Evolutionary conservation across 2,888 invertebrate genomes (phyloP), one percentile per base, ranked within the genome.

Genomic region (Thereva nobilitata): DNA sequence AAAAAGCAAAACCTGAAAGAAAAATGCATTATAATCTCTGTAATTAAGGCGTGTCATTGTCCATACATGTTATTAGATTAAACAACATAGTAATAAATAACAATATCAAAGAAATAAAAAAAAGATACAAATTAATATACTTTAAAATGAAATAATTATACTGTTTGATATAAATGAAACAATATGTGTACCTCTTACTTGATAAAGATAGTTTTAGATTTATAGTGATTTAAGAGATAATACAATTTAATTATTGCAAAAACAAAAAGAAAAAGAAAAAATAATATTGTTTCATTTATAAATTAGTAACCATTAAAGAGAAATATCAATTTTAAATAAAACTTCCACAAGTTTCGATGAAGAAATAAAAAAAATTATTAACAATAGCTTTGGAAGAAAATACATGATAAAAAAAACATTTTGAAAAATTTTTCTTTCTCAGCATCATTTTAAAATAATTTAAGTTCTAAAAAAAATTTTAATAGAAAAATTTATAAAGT

Each of bases 1-100:
- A 4, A 10, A 40, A 50, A n/a, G n/a, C 41, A 50, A 12, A 23
- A 49, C 41, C 50, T 23, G 40, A 45, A 49, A 35, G 40, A 38
- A 23, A 49, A 42, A 49, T 66, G 41, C 52, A 40, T 52, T 57
- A 12, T 50, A 44, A 57, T 49, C 50, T 49, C 52, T 64, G 64
- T 64, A 64, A 42, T 61, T 64, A 55, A 64, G 53, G 64, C 64
- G 64, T 70, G 70, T 70, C 70, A 70, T 70, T 70, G 70, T 70
- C 70, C 70, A 59, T 70, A 68, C 70, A 67, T 67, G 70, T 70
- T 70, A 70, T 70, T 70, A 70, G 65, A 41, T n/a, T 50, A 49
- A 50, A 61, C 61, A 61, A 61, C 23, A 61, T 61, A 61, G 49
- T 61, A 50, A 50, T 50, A 45, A 61, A 56, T 44, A 56, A 44